phyloP scores from a whole-genome alignment of 1,140 invertebrate genomes.

The Platorchestia sp. region DNA sequence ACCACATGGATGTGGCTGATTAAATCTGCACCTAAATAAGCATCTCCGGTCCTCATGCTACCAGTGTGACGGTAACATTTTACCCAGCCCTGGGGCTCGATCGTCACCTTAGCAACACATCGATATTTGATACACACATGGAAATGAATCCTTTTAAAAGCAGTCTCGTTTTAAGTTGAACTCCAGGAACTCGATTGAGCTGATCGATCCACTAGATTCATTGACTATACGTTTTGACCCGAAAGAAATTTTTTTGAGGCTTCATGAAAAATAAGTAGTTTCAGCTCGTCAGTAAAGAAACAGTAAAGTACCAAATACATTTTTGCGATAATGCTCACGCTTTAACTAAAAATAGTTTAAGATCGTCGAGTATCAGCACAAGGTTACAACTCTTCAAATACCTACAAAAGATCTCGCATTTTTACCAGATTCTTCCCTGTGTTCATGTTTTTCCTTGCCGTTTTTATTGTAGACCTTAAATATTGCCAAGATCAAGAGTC shows the following conservation, averaged over 20 bases:
- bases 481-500: not conserved
- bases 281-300: not conserved
- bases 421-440: not conserved
- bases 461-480: not conserved
- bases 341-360: not conserved
- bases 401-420: not conserved
- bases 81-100: not conserved
- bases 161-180: not conserved
- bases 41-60: not conserved
- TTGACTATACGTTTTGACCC: not conserved
- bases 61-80: not conserved
- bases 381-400: not conserved
- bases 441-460: not conserved
- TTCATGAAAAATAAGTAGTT: not conserved
- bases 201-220: not conserved
- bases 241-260: not conserved
- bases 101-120: not conserved
- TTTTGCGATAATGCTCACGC: not conserved
- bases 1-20: slow-evolving; percentile 33
- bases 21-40: not conserved
- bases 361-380: not conserved
- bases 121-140: not conserved
- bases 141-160: not conserved
- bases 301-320: not conserved
- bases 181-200: not conserved